Base-by-base conservation (phyloP, 37 sponge, comb jelly and placozoan genomes). In the Aplysina aerophoba region DNA sequence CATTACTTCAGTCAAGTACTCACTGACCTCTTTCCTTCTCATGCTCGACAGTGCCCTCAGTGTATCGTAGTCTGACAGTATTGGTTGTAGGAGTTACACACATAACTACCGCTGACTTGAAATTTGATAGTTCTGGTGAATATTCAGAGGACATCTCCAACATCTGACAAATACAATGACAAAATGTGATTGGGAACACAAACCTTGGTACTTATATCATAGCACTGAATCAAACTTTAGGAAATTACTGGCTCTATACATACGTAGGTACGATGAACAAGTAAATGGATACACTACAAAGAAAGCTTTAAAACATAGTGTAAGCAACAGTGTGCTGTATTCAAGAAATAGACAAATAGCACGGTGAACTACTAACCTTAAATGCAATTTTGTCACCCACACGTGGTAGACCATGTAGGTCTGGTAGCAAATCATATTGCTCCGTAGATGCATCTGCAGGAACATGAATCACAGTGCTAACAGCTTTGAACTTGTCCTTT, bases 71-170 rank as follows among this genome's bases (percentile, higher is more conserved):
- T 24, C 39, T 75, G n/a, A 75, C 37, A 22, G 38, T 75, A 4
- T 40, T 75, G 4, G 22, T 75, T 14, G 25, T 21, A 40, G 24
- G 54, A 24, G 22, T 41, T 19, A 75, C 78, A 75, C n/a, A 21
- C 54, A 75, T 6, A 40, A 75, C 78, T 75, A 21, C 37, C 1
- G 78, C 78, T 24, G 37, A 39, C 53, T 75, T 75, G 25, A n/a
- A 75, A 22, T 75, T 54, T n/a, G 78, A 75, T 19, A 75, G 78
- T 75, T 40, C 54, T 1, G 78, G 78, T 19, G 78, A 40, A 50
- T 75, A 75, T 4, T 75, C 38, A 19, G 78, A 36, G 53, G 78
- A 53, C 78, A 75, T 75, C 37, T 75, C 78, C 78, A 75, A 17
- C 25, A 41, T 15, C 78, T 62, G 19, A 62, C 64, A 62, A 4